These are phyloP conservation scores for Haemorhous mexicanus DNA, from an alignment of 2,113 vertebrate species.

Conservation along the genomic window DNA sequence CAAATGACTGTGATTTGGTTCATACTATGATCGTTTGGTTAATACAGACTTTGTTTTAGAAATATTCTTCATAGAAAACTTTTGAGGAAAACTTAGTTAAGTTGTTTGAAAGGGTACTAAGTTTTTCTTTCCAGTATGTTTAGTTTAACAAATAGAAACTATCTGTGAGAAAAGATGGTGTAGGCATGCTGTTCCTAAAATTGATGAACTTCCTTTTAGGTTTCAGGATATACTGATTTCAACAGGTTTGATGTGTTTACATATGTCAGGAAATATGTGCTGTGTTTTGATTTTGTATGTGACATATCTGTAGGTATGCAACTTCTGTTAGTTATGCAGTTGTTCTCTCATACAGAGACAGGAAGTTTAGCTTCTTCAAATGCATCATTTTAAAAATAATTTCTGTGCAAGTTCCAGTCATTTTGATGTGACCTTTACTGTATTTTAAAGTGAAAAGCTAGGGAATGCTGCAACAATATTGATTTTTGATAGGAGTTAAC, in stretches of 20 bases:
- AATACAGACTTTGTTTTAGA: neutral
- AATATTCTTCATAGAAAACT: neutral
- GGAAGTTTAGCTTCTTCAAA: neutral
- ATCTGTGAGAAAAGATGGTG: neutral
- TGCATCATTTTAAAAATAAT: neutral
- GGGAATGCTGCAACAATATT: neutral
- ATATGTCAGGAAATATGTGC: neutral
- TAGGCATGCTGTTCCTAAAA: neutral
- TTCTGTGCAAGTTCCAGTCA: neutral
- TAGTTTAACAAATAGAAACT: neutral
- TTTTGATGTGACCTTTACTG: neutral
- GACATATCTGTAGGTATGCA: neutral
- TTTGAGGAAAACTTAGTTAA: neutral
- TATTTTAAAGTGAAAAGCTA: neutral
- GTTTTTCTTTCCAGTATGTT: neutral
- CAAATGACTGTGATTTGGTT: neutral
- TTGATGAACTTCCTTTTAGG: neutral
- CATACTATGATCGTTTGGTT: accelerated
- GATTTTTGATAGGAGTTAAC: neutral
- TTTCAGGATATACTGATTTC: neutral
- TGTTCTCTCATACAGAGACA: neutral
- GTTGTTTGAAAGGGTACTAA: neutral
- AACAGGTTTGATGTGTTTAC: neutral
- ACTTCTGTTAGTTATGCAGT: neutral
- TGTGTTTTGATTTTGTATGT: neutral